Evolutionary conservation across 2,113 vertebrate genomes (phyloP), one percentile per base, ranked within the genome.

Genomic region (Chaenocephalus aceratus): DNA sequence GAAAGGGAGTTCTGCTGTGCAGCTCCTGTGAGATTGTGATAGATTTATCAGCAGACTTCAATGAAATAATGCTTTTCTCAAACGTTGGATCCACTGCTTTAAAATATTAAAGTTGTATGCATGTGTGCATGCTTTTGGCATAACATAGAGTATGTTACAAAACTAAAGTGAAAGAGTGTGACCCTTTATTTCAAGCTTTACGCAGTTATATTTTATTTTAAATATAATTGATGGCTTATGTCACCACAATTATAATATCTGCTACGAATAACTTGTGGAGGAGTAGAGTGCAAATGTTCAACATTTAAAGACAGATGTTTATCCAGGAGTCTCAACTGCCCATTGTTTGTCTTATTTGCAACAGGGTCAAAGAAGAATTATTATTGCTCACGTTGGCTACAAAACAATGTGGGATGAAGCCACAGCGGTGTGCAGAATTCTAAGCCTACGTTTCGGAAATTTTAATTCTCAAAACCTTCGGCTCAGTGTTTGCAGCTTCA

Each of bases 21-120:
- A 51, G 54, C 56, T 77, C 52, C 64, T 23, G 60, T 75, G 74
- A 86, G 71, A 26, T 72, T 49, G 67, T 73, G 64, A 84, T 68
- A 34, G 41, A 85, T 80, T 88, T 71, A 79, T 23, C 52, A 18
- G 21, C 41, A 63, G 72, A 85, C 71, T 84, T 79, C 60, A 59
- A 46, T 69, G 63, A 72, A 85, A 75, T 0, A 6, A 84, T 52
- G 51, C 1, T 8, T 74, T 77, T 54, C 21, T 26, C 21, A 79
- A 54, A 26, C 36, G 30, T 78, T 80, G 18, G 62, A 9, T 57
- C 23, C 26, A 41, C 11, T 72, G 34, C 21, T 57, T 77, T 79
- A 3, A 66, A 45, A 10, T 8, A 72, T 77, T 75, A 72, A 56
- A 61, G 67, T 63, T 60, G 79, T 73, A 58, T 72, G 30, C 30